A percentile compares a stretch with the other conserved stretches of the same genome.
phyloP scores from a whole-genome alignment of 2,888 invertebrate species.

The Ceratothoa steindachneri region DNA sequence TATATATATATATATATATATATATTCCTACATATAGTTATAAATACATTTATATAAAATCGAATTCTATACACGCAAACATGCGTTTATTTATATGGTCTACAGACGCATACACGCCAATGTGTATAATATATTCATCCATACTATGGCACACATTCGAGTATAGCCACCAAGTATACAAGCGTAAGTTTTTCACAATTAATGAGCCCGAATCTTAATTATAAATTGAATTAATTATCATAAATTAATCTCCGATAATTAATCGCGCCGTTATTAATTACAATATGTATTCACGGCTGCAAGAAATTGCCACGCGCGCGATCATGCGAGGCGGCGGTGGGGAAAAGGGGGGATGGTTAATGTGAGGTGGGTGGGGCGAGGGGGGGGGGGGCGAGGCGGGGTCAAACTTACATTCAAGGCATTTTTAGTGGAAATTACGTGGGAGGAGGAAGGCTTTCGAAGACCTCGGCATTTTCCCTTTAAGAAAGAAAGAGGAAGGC shows the following conservation, averaged over 20 bases:
- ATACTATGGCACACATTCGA: not conserved
- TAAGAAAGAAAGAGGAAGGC: too few species aligned
- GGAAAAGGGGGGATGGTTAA: not conserved
- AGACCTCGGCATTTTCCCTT: too few species aligned
- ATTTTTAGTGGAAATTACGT: too few species aligned
- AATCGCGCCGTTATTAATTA: not conserved
- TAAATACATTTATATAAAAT: not conserved
- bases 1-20: not conserved
- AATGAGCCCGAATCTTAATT: not conserved
- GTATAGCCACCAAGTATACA: not conserved
- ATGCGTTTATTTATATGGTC: not conserved
- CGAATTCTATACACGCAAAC: not conserved
- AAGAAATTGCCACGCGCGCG: not conserved
- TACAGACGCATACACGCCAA: not conserved
- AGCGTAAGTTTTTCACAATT: not conserved
- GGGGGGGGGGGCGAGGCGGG: not conserved
- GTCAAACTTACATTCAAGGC: too few species aligned
- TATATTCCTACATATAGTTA: conserved; percentile 2
- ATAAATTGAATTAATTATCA: conserved; percentile 5
- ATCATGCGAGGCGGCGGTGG: not conserved
- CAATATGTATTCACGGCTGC: conserved; percentile 10
- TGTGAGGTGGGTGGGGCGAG: not conserved
- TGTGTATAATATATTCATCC: not conserved
- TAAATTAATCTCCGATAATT: conserved; percentile 9
- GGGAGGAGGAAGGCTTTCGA: too few species aligned